Base-by-base conservation (phyloP, 2,113 vertebrate species). In the Formicarius rufipectus region DNA sequence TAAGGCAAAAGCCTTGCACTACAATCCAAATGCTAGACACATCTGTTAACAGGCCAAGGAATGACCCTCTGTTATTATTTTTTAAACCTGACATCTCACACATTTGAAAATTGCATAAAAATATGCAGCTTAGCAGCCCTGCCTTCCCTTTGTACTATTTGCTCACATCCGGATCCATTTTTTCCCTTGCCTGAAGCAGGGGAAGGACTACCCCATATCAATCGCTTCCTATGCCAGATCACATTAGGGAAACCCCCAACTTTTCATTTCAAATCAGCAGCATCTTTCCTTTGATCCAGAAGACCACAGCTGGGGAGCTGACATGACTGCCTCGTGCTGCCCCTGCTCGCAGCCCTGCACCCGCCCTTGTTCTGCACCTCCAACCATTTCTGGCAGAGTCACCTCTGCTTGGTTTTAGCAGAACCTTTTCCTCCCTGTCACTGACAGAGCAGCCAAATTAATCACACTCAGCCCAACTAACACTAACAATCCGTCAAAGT, bases 401-500 rank as follows among this genome's bases (percentile, higher is more conserved):
- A 96, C 97, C 97, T 98, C 97, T 95, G 94, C 95, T 98, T 84
- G 58, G 71, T 78, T 97, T 98, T 93, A 97, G 97, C 95, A 95
- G 97, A 97, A 97, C 97, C 92, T 92, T 97, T 98, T 95, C 96
- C 97, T 97, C 97, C 95, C 98, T 98, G 98, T 98, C 98, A 98
- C 97, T 97, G 98, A 97, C 98, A 98, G 95, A 98, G 96, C 97
- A 97, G 97, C 97, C 97, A 88, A 98, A 99, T 99, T 99, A 99
- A 99, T 99, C 99, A 99, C 98, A 98, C 98, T 99, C 99, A 99
- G 97, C 96, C 98, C 96, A 97, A 97, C 98, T 98, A 99, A 99
- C 98, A 80, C 97, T 98, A 98, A 99, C 98, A 98, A 99, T 99
- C 98, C 72, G 97, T 99, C 99, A 99, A 98, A 93, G 94, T 95